phyloP scores from a whole-genome alignment of 2,888 invertebrate species.

The Drosophila crucigera region DNA sequence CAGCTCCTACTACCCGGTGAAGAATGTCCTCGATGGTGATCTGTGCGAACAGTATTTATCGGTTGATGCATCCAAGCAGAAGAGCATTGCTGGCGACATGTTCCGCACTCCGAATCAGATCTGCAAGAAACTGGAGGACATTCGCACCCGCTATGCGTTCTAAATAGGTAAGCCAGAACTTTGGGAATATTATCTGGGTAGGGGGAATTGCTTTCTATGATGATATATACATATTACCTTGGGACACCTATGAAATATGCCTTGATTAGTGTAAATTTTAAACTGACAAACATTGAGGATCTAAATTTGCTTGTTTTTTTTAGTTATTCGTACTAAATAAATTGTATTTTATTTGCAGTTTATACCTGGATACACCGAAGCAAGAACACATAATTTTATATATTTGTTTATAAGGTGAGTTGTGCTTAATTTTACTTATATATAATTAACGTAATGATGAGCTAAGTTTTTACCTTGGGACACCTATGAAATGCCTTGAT shows the following conservation, averaged over 20 bases:
- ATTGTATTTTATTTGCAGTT: constrained; percentile 20
- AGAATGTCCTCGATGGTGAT: constrained; percentile 99
- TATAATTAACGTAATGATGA: constrained; percentile 63
- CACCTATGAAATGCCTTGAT: constrained; percentile 84
- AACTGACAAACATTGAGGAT: constrained; percentile 32
- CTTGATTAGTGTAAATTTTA: constrained; percentile 73
- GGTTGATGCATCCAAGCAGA: constrained; percentile 96
- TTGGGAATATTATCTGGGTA: accelerated
- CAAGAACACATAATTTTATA: constrained; percentile 8
- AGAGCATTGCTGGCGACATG: constrained; percentile 96
- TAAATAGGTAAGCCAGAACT: constrained; percentile 86
- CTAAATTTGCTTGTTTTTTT: background rate
- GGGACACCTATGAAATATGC: constrained; percentile 82
- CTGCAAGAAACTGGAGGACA: constrained; percentile 99
- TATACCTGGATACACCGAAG: constrained; percentile 8
- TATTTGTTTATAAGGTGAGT: constrained; percentile 43
- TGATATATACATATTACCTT: constrained; percentile 76
- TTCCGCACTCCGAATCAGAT: constrained; percentile 98
- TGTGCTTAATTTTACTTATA: background rate
- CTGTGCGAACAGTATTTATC: constrained; percentile 99
- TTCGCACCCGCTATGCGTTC: constrained; percentile 99
- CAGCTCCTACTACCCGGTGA: constrained; percentile 96
- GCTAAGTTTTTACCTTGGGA: constrained; percentile 83
- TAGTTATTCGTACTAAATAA: background rate
- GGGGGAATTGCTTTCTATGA: constrained; percentile 37